phyloP scores from a whole-genome alignment of 2,113 vertebrate genomes.

The Petaurus breviceps region DNA sequence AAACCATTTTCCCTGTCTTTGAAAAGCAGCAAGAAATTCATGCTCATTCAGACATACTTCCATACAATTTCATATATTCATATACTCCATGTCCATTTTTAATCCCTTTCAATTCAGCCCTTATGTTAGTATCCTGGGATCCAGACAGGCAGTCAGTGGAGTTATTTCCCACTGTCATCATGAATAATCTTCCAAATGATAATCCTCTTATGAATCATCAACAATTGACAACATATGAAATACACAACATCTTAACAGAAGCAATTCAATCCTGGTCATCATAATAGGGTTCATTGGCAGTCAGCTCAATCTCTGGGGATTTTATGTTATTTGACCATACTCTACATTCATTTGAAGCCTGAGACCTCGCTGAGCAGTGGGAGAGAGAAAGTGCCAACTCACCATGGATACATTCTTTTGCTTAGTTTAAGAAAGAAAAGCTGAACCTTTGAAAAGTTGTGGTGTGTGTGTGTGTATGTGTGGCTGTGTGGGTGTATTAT shows the following conservation, averaged over 20 bases:
- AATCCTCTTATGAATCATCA: neutral
- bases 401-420: neutral
- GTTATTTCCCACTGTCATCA: neutral
- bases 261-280: neutral
- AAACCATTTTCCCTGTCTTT: neutral
- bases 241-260: neutral
- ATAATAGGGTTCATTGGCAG: neutral
- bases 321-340: neutral
- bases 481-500: neutral
- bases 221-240: neutral
- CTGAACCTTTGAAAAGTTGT: neutral
- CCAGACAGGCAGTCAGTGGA: neutral
- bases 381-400: neutral
- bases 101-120: neutral
- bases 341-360: neutral
- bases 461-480: neutral
- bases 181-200: neutral
- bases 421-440: neutral
- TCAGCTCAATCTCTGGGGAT: neutral
- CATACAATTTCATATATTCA: neutral
- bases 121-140: neutral
- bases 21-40: neutral
- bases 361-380: neutral
- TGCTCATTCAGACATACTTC: neutral
- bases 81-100: neutral